Evolutionary conservation across 2,797 vertebrate species (phyloP), one percentile per base, ranked within the genome.

Genomic region (Babyrousa celebensis): DNA sequence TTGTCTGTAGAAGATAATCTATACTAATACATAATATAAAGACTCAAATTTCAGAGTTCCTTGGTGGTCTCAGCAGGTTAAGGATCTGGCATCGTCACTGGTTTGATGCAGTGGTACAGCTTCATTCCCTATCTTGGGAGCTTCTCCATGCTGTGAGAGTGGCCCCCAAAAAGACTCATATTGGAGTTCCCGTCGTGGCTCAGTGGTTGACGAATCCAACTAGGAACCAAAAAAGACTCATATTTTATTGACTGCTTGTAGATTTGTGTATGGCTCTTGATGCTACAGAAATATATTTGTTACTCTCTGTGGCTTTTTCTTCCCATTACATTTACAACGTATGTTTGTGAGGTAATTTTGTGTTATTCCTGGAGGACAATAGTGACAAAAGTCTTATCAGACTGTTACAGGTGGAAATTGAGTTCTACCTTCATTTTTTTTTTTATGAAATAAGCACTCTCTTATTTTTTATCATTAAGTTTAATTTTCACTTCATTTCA

Each of bases 401-500:
- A 40, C 23, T 78, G 4, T 67, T 74, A 78, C 25, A 96, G 70
- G 48, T 89, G 25, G 48, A 65, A 84, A 72, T 27, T 79, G 54
- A 58, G 20, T 87, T 78, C 54, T 90, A 82, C 48, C 3, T 2
- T 77, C 36, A 36, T 43, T 17, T 23, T 78, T 52, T 48, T 89
- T 48, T 75, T 58, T 5, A 65, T 91, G 65, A 89, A 91, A 78
- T 91, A 52, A 58, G 14, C 17, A 23, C 52, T 72, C 87, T 82
- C 3, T 52, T 93, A 18, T 25, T 52, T 52, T 91, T 92, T 80
- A 36, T 80, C 21, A 89, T 93, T 77, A 29, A 78, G 63, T 84
- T 27, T 48, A 80, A 84, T 60, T 86, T 95, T 78, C 14, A 36
- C 5, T 94, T 92, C 62, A 68, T 88, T 96, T 83, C 6, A 72